phyloP scores from a whole-genome alignment of 2,113 vertebrate genomes.

The Baryphthengus martii region DNA sequence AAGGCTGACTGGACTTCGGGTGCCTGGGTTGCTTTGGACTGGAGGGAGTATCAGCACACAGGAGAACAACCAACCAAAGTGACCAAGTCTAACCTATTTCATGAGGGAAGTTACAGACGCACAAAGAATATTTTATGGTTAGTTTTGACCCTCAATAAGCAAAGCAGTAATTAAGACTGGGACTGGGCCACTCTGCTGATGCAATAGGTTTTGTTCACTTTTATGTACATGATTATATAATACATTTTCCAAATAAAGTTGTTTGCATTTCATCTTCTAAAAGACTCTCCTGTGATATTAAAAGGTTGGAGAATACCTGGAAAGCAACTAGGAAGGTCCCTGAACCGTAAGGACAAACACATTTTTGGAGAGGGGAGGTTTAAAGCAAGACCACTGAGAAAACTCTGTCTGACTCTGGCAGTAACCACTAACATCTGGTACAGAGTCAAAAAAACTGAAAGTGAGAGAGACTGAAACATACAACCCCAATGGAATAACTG shows the following conservation, averaged over 20 bases:
- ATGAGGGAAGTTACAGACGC: neutral
- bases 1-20: neutral
- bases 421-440: neutral
- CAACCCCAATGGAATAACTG: neutral
- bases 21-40: fast-evolving
- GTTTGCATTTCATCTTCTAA: neutral
- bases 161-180: neutral
- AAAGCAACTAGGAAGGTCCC: neutral
- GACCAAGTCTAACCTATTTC: neutral
- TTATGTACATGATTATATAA: neutral
- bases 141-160: neutral
- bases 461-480: neutral
- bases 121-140: neutral
- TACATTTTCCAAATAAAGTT: neutral
- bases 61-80: neutral
- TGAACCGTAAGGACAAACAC: neutral
- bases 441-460: conserved; percentile 3
- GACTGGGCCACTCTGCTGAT: neutral
- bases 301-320: neutral
- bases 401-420: neutral
- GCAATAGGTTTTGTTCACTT: neutral
- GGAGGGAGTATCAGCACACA: neutral
- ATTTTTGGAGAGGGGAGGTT: neutral
- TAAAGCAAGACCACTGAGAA: neutral
- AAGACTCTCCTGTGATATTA: neutral